Conservation (phyloP, 1,140 invertebrate species). For the Bradysia coprophila region DNA sequence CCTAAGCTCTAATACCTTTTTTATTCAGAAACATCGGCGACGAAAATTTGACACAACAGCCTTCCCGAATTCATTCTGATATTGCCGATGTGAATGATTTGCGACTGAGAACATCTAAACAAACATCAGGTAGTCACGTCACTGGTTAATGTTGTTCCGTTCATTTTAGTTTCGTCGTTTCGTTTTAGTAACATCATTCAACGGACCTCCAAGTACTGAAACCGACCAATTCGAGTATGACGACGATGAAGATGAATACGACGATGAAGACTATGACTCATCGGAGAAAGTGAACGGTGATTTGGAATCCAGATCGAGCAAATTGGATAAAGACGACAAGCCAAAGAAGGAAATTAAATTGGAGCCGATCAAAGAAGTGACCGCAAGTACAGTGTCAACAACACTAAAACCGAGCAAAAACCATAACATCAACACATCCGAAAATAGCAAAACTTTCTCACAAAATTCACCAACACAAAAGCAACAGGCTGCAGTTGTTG, state of each 20-base stretch:
- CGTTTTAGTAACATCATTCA: not conserved
- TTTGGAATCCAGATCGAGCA: slow-evolving; percentile 7
- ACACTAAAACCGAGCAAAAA: slow-evolving; percentile 4
- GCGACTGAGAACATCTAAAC: slow-evolving; percentile 11
- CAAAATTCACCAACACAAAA: slow-evolving; percentile 16
- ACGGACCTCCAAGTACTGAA: not conserved
- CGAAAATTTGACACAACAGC: too few species aligned
- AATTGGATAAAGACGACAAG: slow-evolving; percentile 23
- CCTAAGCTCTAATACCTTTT: too few species aligned
- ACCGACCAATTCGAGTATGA: slow-evolving; percentile 6
- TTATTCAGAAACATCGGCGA: too few species aligned
- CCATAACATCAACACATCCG: slow-evolving; percentile 11
- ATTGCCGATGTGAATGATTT: slow-evolving; percentile 6
- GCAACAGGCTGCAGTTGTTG: slow-evolving; percentile 23
- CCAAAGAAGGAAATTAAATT: not conserved
- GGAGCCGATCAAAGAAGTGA: too few species aligned
- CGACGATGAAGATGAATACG: slow-evolving; percentile 23
- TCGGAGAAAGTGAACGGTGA: slow-evolving; percentile 26
- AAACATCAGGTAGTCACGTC: slow-evolving; percentile 1
- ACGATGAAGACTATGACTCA: slow-evolving; percentile 25
- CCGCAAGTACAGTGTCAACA: not conserved
- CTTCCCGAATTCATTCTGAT: too few species aligned
- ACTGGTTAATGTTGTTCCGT: too few species aligned
- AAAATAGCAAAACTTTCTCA: slow-evolving; percentile 17
- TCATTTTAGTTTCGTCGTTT: too few species aligned